These are phyloP conservation scores for Drosophila paulistorum DNA, from an alignment of 1,140 invertebrate genomes.

Conservation along the genomic window DNA sequence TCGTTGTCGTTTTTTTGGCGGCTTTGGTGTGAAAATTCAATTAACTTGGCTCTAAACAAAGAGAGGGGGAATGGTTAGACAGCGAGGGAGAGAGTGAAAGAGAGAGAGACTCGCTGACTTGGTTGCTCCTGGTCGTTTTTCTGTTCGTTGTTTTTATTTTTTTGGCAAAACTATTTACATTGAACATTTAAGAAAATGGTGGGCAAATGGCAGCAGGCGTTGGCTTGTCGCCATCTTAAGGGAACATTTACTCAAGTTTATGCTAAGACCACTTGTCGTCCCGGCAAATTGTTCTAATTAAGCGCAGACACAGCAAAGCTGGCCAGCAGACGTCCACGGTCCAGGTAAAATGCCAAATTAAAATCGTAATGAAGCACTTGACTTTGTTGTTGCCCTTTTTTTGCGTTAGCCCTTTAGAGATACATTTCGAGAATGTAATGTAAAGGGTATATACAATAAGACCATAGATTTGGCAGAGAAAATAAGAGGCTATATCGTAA, in stretches of 20 bases:
- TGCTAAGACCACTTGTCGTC: constrained; percentile 67
- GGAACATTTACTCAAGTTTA: constrained; percentile 50
- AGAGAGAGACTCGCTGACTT: background rate
- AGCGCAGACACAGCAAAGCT: constrained; percentile 46
- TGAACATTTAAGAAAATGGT: constrained; percentile 52
- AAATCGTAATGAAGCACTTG: constrained; percentile 72
- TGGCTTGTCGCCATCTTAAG: constrained; percentile 51
- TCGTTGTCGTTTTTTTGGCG: constrained; percentile 31
- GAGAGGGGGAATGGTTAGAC: constrained; percentile 9
- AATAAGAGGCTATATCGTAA: background rate
- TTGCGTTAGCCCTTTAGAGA: constrained; percentile 31
- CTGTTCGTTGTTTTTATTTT: background rate
- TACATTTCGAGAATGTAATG: background rate
- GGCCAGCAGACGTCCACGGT: constrained; percentile 15
- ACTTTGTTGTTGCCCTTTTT: constrained; percentile 35
- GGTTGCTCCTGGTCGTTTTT: constrained; percentile 1
- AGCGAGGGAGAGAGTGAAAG: background rate
- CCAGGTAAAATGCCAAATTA: constrained; percentile 72
- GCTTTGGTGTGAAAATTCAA: constrained; percentile 70
- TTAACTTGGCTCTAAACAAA: constrained; percentile 64
- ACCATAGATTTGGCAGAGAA: background rate
- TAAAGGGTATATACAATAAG: background rate
- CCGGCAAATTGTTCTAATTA: constrained; percentile 75
- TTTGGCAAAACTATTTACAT: constrained; percentile 60
- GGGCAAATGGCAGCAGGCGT: background rate